Evolutionary conservation across 2,113 vertebrate genomes (phyloP).

Genomic region (Ornithorhynchus anatinus): DNA sequence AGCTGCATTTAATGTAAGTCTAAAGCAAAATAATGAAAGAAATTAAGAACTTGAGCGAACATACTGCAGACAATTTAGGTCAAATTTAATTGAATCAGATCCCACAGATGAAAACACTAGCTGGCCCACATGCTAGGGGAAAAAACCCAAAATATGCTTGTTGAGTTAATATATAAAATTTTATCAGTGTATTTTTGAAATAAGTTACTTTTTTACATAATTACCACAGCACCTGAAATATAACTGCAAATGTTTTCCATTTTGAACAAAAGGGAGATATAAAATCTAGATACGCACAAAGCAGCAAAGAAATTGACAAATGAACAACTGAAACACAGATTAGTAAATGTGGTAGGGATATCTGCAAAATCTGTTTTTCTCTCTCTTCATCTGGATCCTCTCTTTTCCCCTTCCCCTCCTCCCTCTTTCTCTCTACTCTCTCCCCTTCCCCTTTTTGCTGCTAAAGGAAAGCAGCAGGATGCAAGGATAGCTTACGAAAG

Average conservation of each 20-base stretch:
- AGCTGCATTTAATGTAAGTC: no score
- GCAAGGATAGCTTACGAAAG: no score
- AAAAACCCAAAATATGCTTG: neutral
- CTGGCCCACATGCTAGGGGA: neutral
- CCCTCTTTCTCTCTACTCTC: constrained; percentile 23
- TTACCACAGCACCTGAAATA: constrained; percentile 29
- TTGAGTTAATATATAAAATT: constrained; percentile 20
- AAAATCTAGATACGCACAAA: constrained; percentile 9
- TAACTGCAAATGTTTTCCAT: constrained; percentile 10
- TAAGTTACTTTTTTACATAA: constrained; percentile 24
- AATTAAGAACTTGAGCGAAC: neutral
- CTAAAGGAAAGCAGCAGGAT: no score
- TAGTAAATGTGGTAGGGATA: constrained; percentile 17
- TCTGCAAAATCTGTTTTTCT: neutral
- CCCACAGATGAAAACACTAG: neutral
- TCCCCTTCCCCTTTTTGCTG: no score
- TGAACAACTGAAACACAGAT: neutral
- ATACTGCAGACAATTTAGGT: neutral
- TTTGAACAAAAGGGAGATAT: constrained; percentile 5
- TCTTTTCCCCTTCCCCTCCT: constrained; percentile 26
- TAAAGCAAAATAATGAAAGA: neutral
- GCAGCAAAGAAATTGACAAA: constrained; percentile 9
- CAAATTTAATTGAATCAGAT: neutral
- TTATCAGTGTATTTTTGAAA: neutral
- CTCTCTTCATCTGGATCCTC: constrained; percentile 4